Conservation (phyloP, 2,797 vertebrate genomes). For the Hydrocynus forskahlii region DNA sequence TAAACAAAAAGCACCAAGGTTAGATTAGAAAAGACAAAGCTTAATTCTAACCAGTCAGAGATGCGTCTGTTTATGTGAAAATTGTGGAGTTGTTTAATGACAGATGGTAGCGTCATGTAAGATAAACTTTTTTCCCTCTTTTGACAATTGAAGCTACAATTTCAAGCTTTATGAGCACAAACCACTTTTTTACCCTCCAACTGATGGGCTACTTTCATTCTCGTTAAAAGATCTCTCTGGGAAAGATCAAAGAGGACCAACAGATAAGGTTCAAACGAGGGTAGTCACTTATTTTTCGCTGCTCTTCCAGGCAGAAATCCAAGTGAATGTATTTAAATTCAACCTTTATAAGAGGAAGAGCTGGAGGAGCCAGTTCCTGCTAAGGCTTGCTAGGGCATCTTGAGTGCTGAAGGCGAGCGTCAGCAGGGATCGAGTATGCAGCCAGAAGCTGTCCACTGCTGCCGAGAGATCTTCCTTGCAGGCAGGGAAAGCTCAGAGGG, state of each 20-base stretch:
- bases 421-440: background rate
- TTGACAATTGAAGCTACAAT: background rate
- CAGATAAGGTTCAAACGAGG: slow-evolving; percentile 10
- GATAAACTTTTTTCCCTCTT: background rate
- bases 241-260: slow-evolving; percentile 14
- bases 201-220: background rate
- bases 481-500: slow-evolving; percentile 46
- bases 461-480: slow-evolving; percentile 38
- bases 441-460: slow-evolving; percentile 26
- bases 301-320: background rate
- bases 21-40: too few species aligned
- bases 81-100: background rate
- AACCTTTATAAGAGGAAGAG: background rate
- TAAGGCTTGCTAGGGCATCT: background rate
- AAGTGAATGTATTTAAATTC: slow-evolving; percentile 9
- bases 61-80: background rate
- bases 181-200: background rate
- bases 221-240: slow-evolving; percentile 19
- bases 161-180: slow-evolving; percentile 16
- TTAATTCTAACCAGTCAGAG: too few species aligned
- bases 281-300: background rate
- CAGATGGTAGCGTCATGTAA: background rate
- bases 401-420: slow-evolving; percentile 4
- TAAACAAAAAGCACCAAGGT: too few species aligned
- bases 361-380: slow-evolving; percentile 3